phyloP scores from a whole-genome alignment of 2,113 vertebrate genomes.

The Sinocyclocheilus grahami region DNA sequence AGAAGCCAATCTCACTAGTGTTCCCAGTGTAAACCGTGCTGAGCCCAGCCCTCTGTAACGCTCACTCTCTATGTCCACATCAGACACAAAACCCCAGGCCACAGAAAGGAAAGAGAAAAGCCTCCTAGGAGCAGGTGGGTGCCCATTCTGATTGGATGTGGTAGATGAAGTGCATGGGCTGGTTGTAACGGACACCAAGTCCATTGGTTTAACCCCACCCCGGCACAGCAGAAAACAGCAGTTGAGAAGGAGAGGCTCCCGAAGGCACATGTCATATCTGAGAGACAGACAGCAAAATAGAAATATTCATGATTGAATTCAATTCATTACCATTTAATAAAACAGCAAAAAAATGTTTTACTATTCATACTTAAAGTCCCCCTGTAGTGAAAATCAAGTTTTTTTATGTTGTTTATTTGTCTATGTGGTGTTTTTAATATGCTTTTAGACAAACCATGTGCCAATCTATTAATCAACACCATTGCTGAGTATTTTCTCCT shows the following conservation, averaged over 20 bases:
- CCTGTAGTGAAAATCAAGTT: too few species aligned
- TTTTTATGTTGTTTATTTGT: too few species aligned
- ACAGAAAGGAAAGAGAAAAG: conserved; percentile 89
- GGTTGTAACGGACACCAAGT: conserved; percentile 87
- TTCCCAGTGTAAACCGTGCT: conserved; percentile 87
- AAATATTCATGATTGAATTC: not conserved
- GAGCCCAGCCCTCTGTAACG: conserved; percentile 86
- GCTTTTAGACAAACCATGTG: too few species aligned
- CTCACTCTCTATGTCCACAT: conserved; percentile 92
- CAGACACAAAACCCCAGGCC: conserved; percentile 92
- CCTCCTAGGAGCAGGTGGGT: conserved; percentile 63
- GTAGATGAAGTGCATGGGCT: conserved; percentile 72
- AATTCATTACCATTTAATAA: not conserved
- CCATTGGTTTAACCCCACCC: conserved; percentile 80
- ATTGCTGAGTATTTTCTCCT: too few species aligned
- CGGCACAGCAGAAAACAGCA: conserved; percentile 88
- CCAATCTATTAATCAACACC: too few species aligned
- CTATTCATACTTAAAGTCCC: not conserved
- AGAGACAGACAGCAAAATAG: not conserved
- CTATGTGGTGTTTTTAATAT: too few species aligned
- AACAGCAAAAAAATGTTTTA: not conserved
- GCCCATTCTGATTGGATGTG: conserved; percentile 62
- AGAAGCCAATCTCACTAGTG: conserved; percentile 81
- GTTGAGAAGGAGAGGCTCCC: conserved; percentile 86
- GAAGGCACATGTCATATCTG: conserved; percentile 87